Percentiles rank a stretch among this genome's conserved stretches.
phyloP scores from a whole-genome alignment of 53 echinoderm and acorn worm genomes.

The Holothuria leucospilota region DNA sequence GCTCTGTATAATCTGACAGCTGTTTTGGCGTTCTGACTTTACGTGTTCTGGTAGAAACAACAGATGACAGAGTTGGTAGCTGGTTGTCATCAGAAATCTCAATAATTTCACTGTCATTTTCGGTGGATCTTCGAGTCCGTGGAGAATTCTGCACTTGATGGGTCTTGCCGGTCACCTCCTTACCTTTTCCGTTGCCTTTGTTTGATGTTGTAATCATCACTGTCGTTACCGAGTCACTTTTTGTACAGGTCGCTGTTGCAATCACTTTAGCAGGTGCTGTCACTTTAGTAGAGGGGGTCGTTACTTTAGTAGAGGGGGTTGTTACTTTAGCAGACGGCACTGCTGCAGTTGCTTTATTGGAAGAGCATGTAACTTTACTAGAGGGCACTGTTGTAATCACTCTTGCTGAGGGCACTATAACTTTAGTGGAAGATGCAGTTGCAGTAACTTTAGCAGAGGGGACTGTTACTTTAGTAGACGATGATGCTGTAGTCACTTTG shows the following conservation, averaged over 20 bases:
- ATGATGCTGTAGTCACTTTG: no score
- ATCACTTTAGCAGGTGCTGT: not conserved
- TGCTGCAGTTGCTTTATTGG: no score
- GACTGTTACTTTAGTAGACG: no score
- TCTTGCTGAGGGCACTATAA: no score
- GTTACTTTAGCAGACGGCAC: no score
- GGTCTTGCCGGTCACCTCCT: not conserved
- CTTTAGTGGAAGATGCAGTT: no score
- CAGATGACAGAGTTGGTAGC: constrained; percentile 51
- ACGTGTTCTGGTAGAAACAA: constrained; percentile 77
- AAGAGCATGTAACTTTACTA: no score
- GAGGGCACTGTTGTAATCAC: no score
- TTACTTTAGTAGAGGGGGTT: no score
- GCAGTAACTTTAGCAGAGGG: no score
- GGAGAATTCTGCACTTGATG: not conserved
- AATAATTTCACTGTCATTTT: not conserved
- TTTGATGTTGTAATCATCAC: constrained; percentile 22
- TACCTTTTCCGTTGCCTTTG: not conserved
- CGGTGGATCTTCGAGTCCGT: no score
- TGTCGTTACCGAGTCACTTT: constrained; percentile 38
- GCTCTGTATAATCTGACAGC: constrained; percentile 82
- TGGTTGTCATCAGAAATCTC: constrained; percentile 6
- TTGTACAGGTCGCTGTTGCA: not conserved
- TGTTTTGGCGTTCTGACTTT: constrained; percentile 84
- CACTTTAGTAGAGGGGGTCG: no score